Percentiles rank a stretch among this genome's conserved stretches.
Conservation (phyloP, 2,797 vertebrate genomes). For the Neostethus bicornis region DNA sequence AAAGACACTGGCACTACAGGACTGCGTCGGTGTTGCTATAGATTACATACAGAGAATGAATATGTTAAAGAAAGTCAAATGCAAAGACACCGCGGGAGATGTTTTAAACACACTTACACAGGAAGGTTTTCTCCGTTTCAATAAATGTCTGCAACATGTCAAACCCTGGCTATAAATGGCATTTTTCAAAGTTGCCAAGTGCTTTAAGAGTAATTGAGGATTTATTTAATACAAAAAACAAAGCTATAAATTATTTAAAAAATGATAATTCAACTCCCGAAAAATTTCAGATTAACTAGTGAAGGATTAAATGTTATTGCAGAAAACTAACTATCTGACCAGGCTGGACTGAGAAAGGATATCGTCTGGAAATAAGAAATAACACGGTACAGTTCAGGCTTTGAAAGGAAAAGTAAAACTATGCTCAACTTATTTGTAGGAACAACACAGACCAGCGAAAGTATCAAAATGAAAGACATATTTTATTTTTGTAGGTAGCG, state of each 20-base stretch:
- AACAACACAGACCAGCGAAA: background rate
- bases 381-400: background rate
- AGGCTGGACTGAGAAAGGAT: background rate
- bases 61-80: slow-evolving; percentile 21
- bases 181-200: slow-evolving; percentile 4
- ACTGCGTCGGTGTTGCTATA: slow-evolving; percentile 24
- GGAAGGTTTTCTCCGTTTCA: slow-evolving; percentile 26
- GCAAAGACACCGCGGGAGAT: slow-evolving; percentile 25
- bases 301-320: slow-evolving; percentile 9
- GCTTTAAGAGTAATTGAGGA: background rate
- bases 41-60: slow-evolving; percentile 25
- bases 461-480: background rate
- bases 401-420: background rate
- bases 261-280: background rate
- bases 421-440: background rate
- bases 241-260: background rate
- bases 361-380: background rate
- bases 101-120: slow-evolving; percentile 27
- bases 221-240: slow-evolving; percentile 1
- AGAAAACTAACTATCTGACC: background rate
- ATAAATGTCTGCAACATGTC: slow-evolving; percentile 16
- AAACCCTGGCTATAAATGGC: slow-evolving; percentile 23
- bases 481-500: background rate
- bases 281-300: slow-evolving; percentile 5
- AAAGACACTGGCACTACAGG: slow-evolving; percentile 27